Evolutionary conservation across 2,113 vertebrate species (phyloP), one percentile per base, ranked within the genome.

Genomic region (Callionymus lyra): DNA sequence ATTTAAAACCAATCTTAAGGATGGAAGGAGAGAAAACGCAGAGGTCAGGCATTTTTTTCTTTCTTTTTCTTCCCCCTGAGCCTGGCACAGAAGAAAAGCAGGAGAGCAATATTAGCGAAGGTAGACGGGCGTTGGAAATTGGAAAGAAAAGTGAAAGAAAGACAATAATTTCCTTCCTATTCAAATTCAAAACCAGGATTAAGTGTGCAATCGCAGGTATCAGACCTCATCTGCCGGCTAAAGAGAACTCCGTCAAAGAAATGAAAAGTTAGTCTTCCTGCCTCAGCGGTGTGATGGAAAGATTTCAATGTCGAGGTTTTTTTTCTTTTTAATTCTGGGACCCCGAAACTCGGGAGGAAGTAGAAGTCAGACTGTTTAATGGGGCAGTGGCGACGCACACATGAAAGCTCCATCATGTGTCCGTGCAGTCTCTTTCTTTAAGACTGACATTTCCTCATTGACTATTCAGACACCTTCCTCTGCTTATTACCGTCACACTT

Each of bases 1-100:
- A 82, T 85, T 85, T 83, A 79, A 85, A 83, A 81, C 74, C 75
- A 80, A 83, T 83, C 77, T 82, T 79, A 69, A 83, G 73, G 78
- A 80, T 56, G 68, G 56, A 62, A 33, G 16, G 12, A 14, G 12
- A 56, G 72, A 74, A 79, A 80, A 76, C 63, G 78, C 78, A 73
- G 78, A 83, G 81, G 83, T 85, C 83, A 85, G 81, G 63, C 56
- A 59, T 80, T 80, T 63, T 76, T 50, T 56, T 9, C 8, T 27
- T 27, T 27, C 8, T 27, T 8, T 27, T 5, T 27, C 8, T 27
- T n/a, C n/a, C n/a, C n/a, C n/a, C 21, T 27, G 45, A 2, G 21
- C 65, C 60, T 14, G 1, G 47, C 31, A 34, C 38, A 27, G 16
- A 18, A 61, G 56, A 61, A 65, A 70, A 47, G 58, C 60, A 47